Conservation (phyloP, 2,113 vertebrate species). For the Seriola dumerili region DNA sequence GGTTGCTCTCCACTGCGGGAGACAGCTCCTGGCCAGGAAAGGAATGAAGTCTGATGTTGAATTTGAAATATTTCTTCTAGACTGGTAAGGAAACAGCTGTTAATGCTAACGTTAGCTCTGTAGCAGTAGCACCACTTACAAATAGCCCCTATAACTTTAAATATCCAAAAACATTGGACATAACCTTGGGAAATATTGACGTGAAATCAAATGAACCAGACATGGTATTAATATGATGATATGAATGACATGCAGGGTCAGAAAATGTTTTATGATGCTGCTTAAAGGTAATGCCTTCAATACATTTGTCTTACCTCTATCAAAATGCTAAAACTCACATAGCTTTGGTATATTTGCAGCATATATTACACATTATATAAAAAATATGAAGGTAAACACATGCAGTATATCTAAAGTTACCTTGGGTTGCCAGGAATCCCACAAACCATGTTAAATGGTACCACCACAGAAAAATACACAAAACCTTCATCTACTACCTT, state of each 20-base stretch:
- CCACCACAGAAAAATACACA: not conserved
- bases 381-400: not conserved
- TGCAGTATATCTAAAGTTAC: slow-evolving; percentile 5
- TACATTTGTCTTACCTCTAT: not conserved
- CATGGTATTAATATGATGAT: not conserved
- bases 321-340: not conserved
- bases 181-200: not conserved
- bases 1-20: no score
- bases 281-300: no score
- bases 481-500: no score
- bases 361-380: not conserved
- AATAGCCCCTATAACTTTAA: not conserved
- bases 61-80: no score
- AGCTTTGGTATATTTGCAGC: not conserved
- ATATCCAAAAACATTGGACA: no score
- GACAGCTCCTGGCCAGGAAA: no score
- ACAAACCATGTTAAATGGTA: not conserved
- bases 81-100: no score
- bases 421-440: not conserved
- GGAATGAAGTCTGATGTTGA: no score
- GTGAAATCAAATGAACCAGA: not conserved
- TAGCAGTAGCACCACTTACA: no score
- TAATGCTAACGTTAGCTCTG: no score
- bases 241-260: not conserved
- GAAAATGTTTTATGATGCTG: not conserved